Percentiles rank a stretch among this genome's conserved stretches.
Conservation (phyloP, 2,797 vertebrate species). For the Denticeps clupeoides region DNA sequence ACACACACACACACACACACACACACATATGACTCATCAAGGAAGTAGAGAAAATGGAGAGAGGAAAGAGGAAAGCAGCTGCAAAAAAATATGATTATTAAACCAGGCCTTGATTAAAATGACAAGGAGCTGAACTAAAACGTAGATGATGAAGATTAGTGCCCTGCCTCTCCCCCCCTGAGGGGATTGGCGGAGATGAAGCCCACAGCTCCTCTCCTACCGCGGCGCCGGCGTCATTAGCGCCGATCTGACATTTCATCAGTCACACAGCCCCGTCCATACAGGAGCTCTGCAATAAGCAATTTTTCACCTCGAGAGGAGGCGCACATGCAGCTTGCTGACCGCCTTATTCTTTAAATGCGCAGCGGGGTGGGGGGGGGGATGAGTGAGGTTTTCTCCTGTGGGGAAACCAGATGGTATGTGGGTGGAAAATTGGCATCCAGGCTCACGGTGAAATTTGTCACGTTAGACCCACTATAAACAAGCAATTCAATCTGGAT, state of each 20-base stretch:
- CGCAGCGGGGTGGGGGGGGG: no score
- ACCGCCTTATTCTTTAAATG: no score
- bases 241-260: background rate
- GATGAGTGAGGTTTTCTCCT: no score
- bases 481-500: no score
- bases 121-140: background rate
- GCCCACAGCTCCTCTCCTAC: background rate
- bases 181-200: background rate
- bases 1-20: constrained; percentile 3
- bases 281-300: background rate
- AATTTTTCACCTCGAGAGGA: background rate
- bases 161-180: background rate
- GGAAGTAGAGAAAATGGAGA: background rate
- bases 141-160: background rate
- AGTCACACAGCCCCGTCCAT: no score
- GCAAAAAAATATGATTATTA: background rate
- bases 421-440: no score
- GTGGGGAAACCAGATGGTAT: no score
- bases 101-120: constrained; percentile 7
- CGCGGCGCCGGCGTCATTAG: background rate
- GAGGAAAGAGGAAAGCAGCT: background rate
- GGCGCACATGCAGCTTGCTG: no score
- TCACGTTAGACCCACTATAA: no score
- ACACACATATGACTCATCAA: background rate
- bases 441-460: no score